These are phyloP conservation scores for Lithobius niger DNA, from an alignment of 1,140 invertebrate species.

Conservation along the genomic window DNA sequence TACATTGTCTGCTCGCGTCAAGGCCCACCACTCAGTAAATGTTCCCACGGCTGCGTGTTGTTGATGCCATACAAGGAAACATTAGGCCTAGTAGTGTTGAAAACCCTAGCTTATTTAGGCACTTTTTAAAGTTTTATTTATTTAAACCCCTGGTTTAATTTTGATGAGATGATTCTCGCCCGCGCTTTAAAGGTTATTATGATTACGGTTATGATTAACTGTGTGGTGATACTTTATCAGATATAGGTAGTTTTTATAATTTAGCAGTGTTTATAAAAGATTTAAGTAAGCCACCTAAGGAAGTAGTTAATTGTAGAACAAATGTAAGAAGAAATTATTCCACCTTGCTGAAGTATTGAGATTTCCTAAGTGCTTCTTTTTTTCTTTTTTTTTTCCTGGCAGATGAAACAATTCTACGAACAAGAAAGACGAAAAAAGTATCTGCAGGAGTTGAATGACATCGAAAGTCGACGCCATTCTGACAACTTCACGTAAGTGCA, in stretches of 20 bases:
- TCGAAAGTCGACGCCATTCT: slow-evolving; percentile 74
- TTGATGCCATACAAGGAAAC: too few species aligned
- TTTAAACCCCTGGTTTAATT: too few species aligned
- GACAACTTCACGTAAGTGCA: slow-evolving; percentile 67
- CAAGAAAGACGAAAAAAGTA: slow-evolving; percentile 75
- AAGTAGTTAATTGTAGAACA: neutral
- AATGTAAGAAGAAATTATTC: slow-evolving; percentile 4
- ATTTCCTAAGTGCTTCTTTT: neutral
- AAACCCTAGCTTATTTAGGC: too few species aligned
- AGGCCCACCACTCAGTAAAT: too few species aligned
- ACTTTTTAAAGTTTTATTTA: too few species aligned
- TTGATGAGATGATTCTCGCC: too few species aligned
- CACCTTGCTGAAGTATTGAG: neutral
- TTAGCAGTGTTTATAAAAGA: neutral
- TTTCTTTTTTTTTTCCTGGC: slow-evolving; percentile 20
- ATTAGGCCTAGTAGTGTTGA: too few species aligned
- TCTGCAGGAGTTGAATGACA: slow-evolving; percentile 76
- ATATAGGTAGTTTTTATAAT: neutral
- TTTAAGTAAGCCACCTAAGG: neutral
- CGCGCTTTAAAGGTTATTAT: too few species aligned
- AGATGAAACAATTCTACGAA: slow-evolving; percentile 77
- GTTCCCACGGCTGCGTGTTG: too few species aligned
- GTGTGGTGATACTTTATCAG: too few species aligned
- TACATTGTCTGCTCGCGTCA: too few species aligned
- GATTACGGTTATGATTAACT: too few species aligned